Percentiles rank a stretch among this genome's conserved stretches.
phyloP scores from a whole-genome alignment of 2,113 vertebrate species.

The Xiphophorus hellerii region DNA sequence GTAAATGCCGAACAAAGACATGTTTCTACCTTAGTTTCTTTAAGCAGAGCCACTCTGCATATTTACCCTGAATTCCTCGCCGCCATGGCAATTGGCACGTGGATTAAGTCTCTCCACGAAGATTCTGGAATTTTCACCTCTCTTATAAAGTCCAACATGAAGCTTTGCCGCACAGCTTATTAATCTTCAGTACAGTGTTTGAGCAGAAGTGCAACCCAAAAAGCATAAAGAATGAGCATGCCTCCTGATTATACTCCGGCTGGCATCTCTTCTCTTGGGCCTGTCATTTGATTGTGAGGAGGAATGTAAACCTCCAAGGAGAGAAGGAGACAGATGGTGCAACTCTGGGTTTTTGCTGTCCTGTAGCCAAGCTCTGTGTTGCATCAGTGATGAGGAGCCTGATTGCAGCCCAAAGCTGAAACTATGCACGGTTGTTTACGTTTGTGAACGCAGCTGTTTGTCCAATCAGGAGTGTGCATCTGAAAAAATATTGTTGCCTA shows the following conservation, averaged over 20 bases:
- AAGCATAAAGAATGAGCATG: constrained; percentile 10
- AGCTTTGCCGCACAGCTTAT: constrained; percentile 10
- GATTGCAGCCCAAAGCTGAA: constrained; percentile 4
- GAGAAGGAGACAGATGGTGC: constrained; percentile 51
- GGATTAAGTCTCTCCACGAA: constrained; percentile 59
- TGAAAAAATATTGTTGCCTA: not conserved
- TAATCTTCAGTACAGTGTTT: constrained; percentile 23
- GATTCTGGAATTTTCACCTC: constrained; percentile 33
- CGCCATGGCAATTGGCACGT: constrained; percentile 61
- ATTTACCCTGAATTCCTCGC: constrained; percentile 66
- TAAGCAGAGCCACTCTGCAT: constrained; percentile 34
- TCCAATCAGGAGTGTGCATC: constrained; percentile 1
- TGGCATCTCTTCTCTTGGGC: constrained; percentile 45
- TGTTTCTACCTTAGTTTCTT: constrained; percentile 11
- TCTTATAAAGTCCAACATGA: constrained; percentile 28
- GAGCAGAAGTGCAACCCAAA: constrained; percentile 17
- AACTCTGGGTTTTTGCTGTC: constrained; percentile 33
- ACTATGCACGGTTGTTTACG: constrained; percentile 2
- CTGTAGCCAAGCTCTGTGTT: constrained; percentile 24
- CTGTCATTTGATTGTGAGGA: constrained; percentile 53
- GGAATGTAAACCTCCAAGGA: constrained; percentile 50
- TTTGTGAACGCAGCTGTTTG: not conserved
- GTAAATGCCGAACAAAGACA: constrained; percentile 4
- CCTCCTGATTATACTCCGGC: constrained; percentile 27
- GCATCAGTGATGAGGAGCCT: constrained; percentile 26